Base-by-base conservation (phyloP, 2,113 vertebrate species). In the Bambusicola thoracicus region DNA sequence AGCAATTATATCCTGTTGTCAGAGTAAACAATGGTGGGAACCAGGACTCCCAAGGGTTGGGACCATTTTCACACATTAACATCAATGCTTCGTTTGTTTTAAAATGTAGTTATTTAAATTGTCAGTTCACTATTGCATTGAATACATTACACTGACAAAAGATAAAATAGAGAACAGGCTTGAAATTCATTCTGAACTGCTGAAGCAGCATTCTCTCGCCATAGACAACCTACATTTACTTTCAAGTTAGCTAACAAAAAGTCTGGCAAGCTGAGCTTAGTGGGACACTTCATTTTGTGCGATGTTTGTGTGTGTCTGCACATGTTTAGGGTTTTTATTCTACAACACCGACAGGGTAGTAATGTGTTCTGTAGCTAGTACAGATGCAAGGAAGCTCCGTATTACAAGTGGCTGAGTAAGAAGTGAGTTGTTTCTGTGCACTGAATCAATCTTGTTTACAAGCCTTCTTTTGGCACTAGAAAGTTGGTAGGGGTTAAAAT, bases 11-110 rank as follows among this genome's bases (percentile, higher is more conserved):
- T 99, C 99, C 99, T 99, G 99, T 98, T 98, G 97, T 98, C 98
- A 97, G 85, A 97, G 96, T 95, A 97, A 98, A 99, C 99, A 99
- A 99, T 99, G 98, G 99, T 99, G 99, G 98, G 99, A 99, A 99
- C 98, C 97, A 96, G 96, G 97, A 94, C 96, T 98, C 97, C 97
- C 97, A 97, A 93, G 96, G 96, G 95, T 96, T 94, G 97, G 95
- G 98, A 98, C 98, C 98, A 96, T 99, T 99, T 99, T 98, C 98
- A 98, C 98, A 98, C 97, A 98, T 99, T 98, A 98, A 97, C 97
- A 97, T 98, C 97, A 98, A 98, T 98, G 98, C 98, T 98, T 98
- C 98, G 95, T 98, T 98, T 98, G 98, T 98, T 98, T 97, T 97
- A 97, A 97, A 97, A 97, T 98, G 97, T 97, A 98, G 96, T 98